A percentile compares a stretch with the other conserved stretches of the same genome.
phyloP scores from a whole-genome alignment of 1,140 invertebrate species.

The Marisa cornuarietis region DNA sequence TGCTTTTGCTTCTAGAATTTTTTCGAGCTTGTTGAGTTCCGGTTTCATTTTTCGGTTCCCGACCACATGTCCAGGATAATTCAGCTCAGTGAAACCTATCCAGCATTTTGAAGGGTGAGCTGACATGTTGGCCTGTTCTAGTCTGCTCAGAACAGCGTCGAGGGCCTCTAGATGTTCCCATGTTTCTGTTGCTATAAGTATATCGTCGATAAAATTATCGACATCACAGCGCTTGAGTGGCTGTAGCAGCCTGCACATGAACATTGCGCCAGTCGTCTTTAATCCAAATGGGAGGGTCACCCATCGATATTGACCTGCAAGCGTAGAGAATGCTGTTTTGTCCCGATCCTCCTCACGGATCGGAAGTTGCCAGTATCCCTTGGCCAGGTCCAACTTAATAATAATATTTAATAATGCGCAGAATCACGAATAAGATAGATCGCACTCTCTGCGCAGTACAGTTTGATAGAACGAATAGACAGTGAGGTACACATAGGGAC shows the following conservation, averaged over 20 bases:
- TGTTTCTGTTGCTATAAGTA: not conserved
- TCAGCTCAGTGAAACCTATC: not conserved
- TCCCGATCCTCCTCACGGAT: not conserved
- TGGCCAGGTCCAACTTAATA: constrained; percentile 29
- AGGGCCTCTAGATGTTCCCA: constrained; percentile 9
- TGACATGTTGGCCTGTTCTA: not conserved
- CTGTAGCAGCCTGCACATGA: constrained; percentile 33
- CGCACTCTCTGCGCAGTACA: no score
- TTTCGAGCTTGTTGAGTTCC: not conserved
- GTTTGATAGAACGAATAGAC: no score
- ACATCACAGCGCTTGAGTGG: not conserved
- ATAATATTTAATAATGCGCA: no score
- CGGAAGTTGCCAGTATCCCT: constrained; percentile 37
- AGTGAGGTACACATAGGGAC: no score
- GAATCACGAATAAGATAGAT: no score
- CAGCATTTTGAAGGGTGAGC: constrained; percentile 6
- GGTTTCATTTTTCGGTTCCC: not conserved
- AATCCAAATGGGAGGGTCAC: constrained; percentile 39
- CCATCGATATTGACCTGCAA: constrained; percentile 27
- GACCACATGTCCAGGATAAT: not conserved
- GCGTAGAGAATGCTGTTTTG: constrained; percentile 30
- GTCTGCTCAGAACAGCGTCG: not conserved
- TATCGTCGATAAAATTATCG: constrained; percentile 14
- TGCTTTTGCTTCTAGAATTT: not conserved
- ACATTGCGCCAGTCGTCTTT: constrained; percentile 31